Base-by-base conservation (phyloP, 2,888 invertebrate genomes). In the Folsomia candida region DNA sequence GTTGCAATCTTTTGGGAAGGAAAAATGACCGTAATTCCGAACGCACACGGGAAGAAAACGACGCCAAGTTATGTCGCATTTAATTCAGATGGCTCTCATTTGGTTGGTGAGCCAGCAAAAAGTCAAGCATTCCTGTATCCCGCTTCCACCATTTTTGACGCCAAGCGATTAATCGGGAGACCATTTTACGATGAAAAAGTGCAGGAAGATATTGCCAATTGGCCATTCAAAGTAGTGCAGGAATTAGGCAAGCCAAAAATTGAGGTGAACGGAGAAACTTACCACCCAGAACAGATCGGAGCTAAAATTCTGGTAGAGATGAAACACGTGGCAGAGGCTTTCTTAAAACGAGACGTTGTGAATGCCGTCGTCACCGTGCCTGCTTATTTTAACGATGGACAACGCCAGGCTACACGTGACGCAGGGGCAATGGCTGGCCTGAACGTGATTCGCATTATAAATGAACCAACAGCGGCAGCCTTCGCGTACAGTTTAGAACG, bases 391-490 rank as follows among this genome's bases (percentile, higher is more conserved):
- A 88, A 87, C 81, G 87, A 88, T 81, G 84, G 85, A 0, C 88
- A 89, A 81, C 83, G 88, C 47, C 88, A 88, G 81, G 89, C 94
- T 1, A 89, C 89, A 24, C 89, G 89, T 81, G 94, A 95, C 83
- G 93, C 94, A 6, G 94, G 94, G 0, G 86, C 85, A 11, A 91
- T 85, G 81, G 90, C 94, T 24, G 94, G 91, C 0, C 83, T 96
- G 27, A 93, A 94, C 83, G 93, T 96, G 2, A 85, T 94, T 57
- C 87, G 94, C 80, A 94, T 95, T 72, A 92, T 94, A 78, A 93
- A 94, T 82, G 94, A 95, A 82, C 94, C 94, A 11, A 95, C 94
- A 1, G 92, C 92, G 0, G 93, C 93, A n/a, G 93, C 93, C 54
- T 68, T 73, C 22, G 72, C 70, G 0, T 73, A 75, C 60, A 60